Evolutionary conservation across 2,888 invertebrate species (phyloP).

Genomic region (Monopis laevigella): DNA sequence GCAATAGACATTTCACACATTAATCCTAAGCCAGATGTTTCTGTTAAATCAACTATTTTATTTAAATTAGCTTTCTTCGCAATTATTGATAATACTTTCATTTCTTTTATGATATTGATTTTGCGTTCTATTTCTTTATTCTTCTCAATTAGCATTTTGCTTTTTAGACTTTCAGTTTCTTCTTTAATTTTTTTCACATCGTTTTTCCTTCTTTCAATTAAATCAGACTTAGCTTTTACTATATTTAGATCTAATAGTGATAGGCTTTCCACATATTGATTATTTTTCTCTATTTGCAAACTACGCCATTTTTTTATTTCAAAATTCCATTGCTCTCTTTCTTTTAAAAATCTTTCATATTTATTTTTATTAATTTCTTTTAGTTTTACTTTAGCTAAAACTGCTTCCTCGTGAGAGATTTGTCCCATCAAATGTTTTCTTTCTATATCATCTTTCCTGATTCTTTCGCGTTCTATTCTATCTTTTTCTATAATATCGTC

Average conservation of each 20-base stretch:
- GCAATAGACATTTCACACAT: constrained; percentile 73
- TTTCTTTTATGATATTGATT: constrained; percentile 59
- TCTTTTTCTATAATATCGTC: constrained; percentile 50
- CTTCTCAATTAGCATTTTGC: constrained; percentile 45
- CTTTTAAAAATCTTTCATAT: constrained; percentile 55
- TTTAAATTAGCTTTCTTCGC: constrained; percentile 58
- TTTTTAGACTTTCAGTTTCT: constrained; percentile 35
- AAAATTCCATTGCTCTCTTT: constrained; percentile 50
- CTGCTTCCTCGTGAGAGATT: constrained; percentile 67
- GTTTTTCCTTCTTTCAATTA: constrained; percentile 36
- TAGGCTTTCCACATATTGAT: constrained; percentile 47
- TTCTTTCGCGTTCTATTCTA: constrained; percentile 51
- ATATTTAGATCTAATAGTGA: constrained; percentile 38
- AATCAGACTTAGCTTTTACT: constrained; percentile 36
- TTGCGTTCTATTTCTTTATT: constrained; percentile 58
- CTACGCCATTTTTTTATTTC: constrained; percentile 62
- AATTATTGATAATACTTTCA: constrained; percentile 52
- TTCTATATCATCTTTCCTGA: constrained; percentile 62
- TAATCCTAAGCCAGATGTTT: constrained; percentile 65
- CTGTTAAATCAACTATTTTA: constrained; percentile 68
- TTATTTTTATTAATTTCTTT: constrained; percentile 56
- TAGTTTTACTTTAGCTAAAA: constrained; percentile 61
- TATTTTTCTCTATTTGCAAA: constrained; percentile 54
- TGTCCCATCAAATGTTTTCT: constrained; percentile 67
- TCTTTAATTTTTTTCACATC: constrained; percentile 36